Base-by-base conservation (phyloP, 37 sponge, comb jelly and placozoan species). In the Theonella swinhoei region DNA sequence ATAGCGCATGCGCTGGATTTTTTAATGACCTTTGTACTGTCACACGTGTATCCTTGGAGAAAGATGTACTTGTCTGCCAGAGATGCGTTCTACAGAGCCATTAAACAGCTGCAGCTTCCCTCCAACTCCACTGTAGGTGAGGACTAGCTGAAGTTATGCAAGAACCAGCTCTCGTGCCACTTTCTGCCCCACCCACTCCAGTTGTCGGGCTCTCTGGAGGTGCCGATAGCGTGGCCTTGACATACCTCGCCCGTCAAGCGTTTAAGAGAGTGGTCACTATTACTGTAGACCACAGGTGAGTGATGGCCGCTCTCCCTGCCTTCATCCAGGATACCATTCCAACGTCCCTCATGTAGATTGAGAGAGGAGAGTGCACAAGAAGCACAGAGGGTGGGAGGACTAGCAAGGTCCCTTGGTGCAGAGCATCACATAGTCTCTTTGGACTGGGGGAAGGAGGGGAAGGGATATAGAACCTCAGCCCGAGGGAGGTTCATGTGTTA, bases 201-300 rank as follows among this genome's bases (percentile, higher is more conserved):
- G 95, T 77, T 42, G 87, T 94, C 20, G 88, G 86, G 5, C 66
- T 94, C 35, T 94, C 95, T 24, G 95, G 95, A 20, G 92, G 95
- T 0, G n/a, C 79, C 62, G 95, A 94, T 70, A 94, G 95, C 40
- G 29, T 88, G 22, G 91, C 95, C 0, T 80, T 94, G n/a, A 47
- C 80, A 5, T 66, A 67, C 41, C 70, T 88, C 32, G 83, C 90
- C 22, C 80, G 26, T 26, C 39, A 88, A 37, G 19, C 72, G 29
- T 92, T 92, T 42, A 25, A 75, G 24, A 61, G 69, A 25, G 85
- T 92, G 2, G 33, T 77, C 2, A 89, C 64, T 3, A 65, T 88
- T 31, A 88, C 89, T 23, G 74, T 92, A 1, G 89, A 92, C 70
- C 89, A 88, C 80, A 77, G 64, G 93, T 92, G n/a, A n/a, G n/a